A percentile compares a stretch with the other conserved stretches of the same genome.
Evolutionary conservation across 2,797 vertebrate species (phyloP).

Genomic region (Paramormyrops hopkinsi): DNA sequence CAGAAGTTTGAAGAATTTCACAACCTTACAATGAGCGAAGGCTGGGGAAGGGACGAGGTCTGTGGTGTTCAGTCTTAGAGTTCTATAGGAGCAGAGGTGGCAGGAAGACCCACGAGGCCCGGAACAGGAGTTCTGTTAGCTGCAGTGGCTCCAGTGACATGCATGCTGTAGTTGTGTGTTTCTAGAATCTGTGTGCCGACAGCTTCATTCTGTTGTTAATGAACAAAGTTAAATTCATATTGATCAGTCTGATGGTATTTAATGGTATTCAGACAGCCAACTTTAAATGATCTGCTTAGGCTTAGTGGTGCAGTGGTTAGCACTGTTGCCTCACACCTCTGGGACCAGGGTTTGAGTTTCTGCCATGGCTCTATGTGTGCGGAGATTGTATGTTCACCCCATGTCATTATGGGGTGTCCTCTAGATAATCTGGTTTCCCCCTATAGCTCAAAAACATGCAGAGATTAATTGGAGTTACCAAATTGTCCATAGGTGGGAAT

Average conservation of each 20-base stretch:
- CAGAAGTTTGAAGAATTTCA: background rate
- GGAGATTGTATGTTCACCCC: background rate
- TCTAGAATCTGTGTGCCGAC: background rate
- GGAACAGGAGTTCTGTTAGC: background rate
- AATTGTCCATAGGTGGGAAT: background rate
- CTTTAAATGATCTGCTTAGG: background rate
- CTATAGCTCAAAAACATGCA: background rate
- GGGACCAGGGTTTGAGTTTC: background rate
- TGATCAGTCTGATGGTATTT: background rate
- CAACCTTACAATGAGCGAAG: background rate
- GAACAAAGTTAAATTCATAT: background rate
- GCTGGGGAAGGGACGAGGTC: background rate
- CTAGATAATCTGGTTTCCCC: background rate
- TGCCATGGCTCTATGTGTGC: background rate
- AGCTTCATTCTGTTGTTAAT: background rate
- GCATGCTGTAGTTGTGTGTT: background rate
- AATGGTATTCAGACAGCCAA: background rate
- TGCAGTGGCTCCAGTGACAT: background rate
- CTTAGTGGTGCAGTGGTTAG: background rate
- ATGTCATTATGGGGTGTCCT: background rate
- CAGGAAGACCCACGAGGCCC: background rate
- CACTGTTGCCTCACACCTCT: background rate
- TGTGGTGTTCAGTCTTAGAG: background rate
- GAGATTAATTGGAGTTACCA: background rate
- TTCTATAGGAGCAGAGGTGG: background rate